Evolutionary conservation across 2,888 invertebrate species (phyloP).

Genomic region (Macrostomum cliftonense): DNA sequence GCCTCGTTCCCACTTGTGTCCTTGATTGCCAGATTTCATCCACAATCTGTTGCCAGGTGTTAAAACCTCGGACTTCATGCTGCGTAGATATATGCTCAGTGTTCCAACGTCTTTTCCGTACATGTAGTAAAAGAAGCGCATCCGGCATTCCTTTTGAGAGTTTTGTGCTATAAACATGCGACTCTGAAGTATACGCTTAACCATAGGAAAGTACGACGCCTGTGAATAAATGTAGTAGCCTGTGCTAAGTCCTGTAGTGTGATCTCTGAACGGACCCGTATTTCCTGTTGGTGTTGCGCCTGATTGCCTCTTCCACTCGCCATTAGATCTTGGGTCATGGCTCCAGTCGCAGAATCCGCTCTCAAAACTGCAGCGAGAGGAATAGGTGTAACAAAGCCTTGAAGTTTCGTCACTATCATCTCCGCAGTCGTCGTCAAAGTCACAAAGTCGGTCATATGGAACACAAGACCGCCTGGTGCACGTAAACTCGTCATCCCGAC

Average conservation of each 20-base stretch:
- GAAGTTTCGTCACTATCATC: too few species aligned
- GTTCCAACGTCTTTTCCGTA: conserved; percentile 7
- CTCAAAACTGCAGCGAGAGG: too few species aligned
- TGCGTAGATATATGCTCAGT: conserved; percentile 17
- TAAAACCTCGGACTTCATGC: background rate
- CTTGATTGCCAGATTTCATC: too few species aligned
- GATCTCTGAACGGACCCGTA: conserved; percentile 27
- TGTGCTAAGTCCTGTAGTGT: conserved; percentile 17
- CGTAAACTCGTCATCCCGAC: conserved; percentile 33
- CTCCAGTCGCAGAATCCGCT: too few species aligned
- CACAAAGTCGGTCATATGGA: conserved; percentile 22
- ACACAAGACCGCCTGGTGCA: conserved; percentile 36
- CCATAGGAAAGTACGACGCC: background rate
- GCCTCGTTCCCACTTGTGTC: too few species aligned
- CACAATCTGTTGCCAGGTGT: background rate
- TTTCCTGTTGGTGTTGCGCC: conserved; percentile 18
- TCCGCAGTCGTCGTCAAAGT: conserved; percentile 17
- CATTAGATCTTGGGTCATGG: too few species aligned
- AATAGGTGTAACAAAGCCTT: too few species aligned
- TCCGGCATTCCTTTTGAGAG: conserved; percentile 15
- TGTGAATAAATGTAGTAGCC: conserved; percentile 14
- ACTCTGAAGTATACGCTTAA: conserved; percentile 15
- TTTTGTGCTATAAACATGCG: conserved; percentile 17
- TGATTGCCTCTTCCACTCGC: conserved; percentile 4
- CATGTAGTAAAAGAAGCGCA: conserved; percentile 13